Percentiles rank a stretch among this genome's conserved stretches.
Evolutionary conservation across 2,113 vertebrate genomes (phyloP).

Genomic region (Stercorarius parasiticus): DNA sequence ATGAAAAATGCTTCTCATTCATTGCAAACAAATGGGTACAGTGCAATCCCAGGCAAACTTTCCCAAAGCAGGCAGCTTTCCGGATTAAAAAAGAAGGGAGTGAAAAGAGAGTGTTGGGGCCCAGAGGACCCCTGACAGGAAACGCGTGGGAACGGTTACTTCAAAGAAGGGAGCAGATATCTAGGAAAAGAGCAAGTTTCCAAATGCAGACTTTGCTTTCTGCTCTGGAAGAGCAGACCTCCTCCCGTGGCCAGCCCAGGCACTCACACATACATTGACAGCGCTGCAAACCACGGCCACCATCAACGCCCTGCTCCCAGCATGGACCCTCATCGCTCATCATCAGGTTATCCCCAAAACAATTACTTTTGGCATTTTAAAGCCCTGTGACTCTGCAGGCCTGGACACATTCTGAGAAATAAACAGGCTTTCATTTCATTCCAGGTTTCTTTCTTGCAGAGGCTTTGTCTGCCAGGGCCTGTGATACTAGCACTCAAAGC

Average conservation of each 20-base stretch:
- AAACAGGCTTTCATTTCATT: background rate
- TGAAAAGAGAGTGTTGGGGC: background rate
- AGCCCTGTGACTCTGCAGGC: background rate
- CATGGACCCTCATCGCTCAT: accelerated
- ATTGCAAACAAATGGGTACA: constrained; percentile 57
- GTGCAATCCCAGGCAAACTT: constrained; percentile 23
- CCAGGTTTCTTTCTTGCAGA: background rate
- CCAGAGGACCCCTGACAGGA: background rate
- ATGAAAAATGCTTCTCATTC: constrained; percentile 61
- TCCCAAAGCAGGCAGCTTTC: constrained; percentile 7
- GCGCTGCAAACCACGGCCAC: accelerated
- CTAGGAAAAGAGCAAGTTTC: background rate
- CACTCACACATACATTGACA: accelerated
- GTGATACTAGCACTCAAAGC: background rate
- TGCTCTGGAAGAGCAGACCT: background rate
- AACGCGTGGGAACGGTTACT: background rate
- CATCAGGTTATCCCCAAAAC: background rate
- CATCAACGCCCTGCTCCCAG: background rate
- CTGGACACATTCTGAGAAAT: background rate
- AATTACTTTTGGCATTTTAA: background rate
- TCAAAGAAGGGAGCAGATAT: background rate
- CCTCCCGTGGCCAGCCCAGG: background rate
- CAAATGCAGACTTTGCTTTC: background rate
- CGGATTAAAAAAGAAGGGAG: background rate
- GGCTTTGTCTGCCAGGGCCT: background rate